Percentiles rank a stretch among this genome's conserved stretches.
These are phyloP conservation scores for Otus sunia DNA, from an alignment of 2,113 vertebrate genomes.

Conservation along the genomic window DNA sequence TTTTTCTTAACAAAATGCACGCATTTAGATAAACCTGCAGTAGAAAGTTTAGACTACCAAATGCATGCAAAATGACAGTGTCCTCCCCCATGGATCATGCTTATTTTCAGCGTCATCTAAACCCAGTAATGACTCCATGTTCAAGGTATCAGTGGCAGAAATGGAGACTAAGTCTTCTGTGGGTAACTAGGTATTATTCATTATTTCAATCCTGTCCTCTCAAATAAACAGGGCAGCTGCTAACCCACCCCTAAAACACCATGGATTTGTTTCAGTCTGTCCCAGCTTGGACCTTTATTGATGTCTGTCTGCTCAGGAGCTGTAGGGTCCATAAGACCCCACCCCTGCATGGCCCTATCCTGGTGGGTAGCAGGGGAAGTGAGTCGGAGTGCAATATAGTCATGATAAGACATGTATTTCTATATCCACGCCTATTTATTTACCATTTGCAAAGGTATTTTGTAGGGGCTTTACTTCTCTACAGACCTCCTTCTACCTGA, in stretches of 20 bases:
- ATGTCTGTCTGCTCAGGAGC: background rate
- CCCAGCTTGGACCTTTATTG: background rate
- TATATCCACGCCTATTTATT: background rate
- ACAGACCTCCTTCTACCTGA: background rate
- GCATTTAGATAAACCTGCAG: background rate
- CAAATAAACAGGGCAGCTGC: background rate
- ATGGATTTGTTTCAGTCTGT: background rate
- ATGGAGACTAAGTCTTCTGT: background rate
- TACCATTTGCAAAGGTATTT: background rate
- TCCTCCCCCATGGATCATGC: background rate
- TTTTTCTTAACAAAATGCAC: background rate
- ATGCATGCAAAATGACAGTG: background rate
- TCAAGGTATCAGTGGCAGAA: background rate
- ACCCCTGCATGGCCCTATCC: background rate
- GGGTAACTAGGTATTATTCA: background rate
- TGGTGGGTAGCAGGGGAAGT: background rate
- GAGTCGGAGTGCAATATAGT: background rate
- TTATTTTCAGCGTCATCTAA: background rate
- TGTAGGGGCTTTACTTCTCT: background rate
- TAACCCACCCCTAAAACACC: background rate
- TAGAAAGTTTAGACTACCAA: background rate
- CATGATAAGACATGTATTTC: background rate
- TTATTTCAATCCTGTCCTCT: background rate
- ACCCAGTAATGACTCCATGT: background rate
- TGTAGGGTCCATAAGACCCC: background rate